phyloP scores from a whole-genome alignment of 2,888 invertebrate genomes.

The Gibbula magus region DNA sequence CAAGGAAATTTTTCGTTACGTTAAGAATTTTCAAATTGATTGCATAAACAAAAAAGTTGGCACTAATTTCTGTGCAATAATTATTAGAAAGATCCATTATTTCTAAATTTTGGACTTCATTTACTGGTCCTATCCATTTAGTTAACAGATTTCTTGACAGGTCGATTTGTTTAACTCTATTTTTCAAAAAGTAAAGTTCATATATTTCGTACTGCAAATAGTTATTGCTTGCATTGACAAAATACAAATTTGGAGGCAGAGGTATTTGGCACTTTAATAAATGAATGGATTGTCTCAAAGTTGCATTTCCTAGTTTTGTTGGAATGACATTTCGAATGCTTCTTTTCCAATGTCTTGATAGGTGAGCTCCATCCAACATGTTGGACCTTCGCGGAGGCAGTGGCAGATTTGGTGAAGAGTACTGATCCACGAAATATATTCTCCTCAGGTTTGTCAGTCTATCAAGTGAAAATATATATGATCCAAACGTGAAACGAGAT shows the following conservation, averaged over 20 bases:
- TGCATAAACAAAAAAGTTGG: conserved; percentile 15
- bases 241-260: background rate
- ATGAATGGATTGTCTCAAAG: no score
- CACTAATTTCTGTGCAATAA: conserved; percentile 15
- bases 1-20: conserved; percentile 30
- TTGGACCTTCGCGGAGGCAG: background rate
- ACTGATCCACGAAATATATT: background rate
- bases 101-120: conserved; percentile 17
- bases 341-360: background rate
- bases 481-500: background rate
- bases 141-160: conserved; percentile 19
- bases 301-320: background rate
- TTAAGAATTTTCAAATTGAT: conserved; percentile 16
- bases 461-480: background rate
- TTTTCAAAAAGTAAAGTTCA: no score
- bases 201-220: no score
- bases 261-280: no score
- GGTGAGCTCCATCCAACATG: background rate
- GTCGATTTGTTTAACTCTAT: no score
- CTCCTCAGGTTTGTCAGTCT: background rate
- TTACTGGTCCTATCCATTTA: conserved; percentile 16
- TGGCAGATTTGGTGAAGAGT: background rate
- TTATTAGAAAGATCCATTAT: conserved; percentile 32
- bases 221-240: conserved; percentile 15
- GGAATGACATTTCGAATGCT: background rate